Evolutionary conservation across 2,113 vertebrate genomes (phyloP), one percentile per base, ranked within the genome.

Genomic region (Epinephelus fuscoguttatus): DNA sequence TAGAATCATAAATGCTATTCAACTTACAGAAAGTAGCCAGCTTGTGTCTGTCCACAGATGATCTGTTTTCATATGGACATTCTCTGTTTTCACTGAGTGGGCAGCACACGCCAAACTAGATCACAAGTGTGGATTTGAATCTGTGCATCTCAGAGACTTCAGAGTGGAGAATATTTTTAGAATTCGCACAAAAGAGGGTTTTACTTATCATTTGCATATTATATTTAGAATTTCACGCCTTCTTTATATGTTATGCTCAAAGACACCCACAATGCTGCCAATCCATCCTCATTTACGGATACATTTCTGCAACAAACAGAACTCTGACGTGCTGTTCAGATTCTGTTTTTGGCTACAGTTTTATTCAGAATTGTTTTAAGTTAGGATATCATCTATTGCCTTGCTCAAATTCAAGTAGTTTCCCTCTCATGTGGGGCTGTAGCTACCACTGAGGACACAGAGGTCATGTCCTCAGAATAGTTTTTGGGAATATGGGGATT

Each of bases 1-100:
- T 82, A 87, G 64, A 84, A 84, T 91, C 81, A 77, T 70, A 76
- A 79, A 86, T 79, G 23, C 37, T 52, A 40, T 80, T 88, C 45
- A 82, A 70, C 55, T 50, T 71, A n/a, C 19, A 14, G 42, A 57
- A 75, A 89, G 93, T 70, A 76, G 53, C 37, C 18, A 4, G 56
- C 30, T 78, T 82, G 78, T 74, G 49, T 33, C 25, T 42, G 84
- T 55, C 42, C 42, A 52, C 73, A 73, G 76, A 78, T 86, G 59
- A 78, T 70, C 87, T 30, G 10, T 84, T 59, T 78, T 63, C 42
- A 47, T 17, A 62, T 59, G 67, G 64, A 49, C 33, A 17, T 70
- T 78, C 27, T 84, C 1, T n/a, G 14, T 55, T 52, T 74, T 37
- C 45, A 25, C 45, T 12, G 33, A n/a, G 64, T 73, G 56, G 78